Conservation (phyloP, 2,113 vertebrate genomes). For the Microtus montanus region DNA sequence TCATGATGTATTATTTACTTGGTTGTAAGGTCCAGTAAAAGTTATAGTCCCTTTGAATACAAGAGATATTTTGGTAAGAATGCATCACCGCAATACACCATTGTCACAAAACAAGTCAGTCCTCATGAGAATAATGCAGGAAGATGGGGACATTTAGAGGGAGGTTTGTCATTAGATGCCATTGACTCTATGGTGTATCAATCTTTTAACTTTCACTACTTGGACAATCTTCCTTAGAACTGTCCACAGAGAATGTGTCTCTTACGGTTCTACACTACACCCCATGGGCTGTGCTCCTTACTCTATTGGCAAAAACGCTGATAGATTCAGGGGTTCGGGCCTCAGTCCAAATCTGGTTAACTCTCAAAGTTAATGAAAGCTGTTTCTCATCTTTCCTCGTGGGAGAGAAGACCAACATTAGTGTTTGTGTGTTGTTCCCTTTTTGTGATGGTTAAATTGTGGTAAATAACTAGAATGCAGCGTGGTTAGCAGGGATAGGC, state of each 20-base stretch:
- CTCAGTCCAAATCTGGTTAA: conserved; percentile 46
- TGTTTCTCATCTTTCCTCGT: conserved; percentile 5
- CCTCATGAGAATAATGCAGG: conserved; percentile 33
- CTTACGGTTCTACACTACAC: neutral
- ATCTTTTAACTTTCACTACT: conserved; percentile 32
- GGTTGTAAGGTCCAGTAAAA: neutral
- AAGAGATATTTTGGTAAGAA: neutral
- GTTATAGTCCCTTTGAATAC: neutral
- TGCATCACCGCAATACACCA: neutral
- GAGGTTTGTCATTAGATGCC: neutral
- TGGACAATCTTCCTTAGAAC: neutral
- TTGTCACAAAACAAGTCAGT: neutral
- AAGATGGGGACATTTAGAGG: neutral
- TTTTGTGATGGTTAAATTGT: neutral
- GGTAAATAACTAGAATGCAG: neutral
- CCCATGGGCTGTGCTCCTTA: neutral
- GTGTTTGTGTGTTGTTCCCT: neutral
- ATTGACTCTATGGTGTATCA: neutral
- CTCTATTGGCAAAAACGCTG: neutral
- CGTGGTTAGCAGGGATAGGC: neutral
- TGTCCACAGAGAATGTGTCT: neutral
- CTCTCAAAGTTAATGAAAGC: conserved; percentile 46
- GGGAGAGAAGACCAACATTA: conserved; percentile 1
- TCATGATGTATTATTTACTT: neutral
- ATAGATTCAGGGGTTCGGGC: conserved; percentile 43